These are phyloP conservation scores for Harmothoe impar DNA, from an alignment of 2,888 invertebrate species.

Conservation along the genomic window DNA sequence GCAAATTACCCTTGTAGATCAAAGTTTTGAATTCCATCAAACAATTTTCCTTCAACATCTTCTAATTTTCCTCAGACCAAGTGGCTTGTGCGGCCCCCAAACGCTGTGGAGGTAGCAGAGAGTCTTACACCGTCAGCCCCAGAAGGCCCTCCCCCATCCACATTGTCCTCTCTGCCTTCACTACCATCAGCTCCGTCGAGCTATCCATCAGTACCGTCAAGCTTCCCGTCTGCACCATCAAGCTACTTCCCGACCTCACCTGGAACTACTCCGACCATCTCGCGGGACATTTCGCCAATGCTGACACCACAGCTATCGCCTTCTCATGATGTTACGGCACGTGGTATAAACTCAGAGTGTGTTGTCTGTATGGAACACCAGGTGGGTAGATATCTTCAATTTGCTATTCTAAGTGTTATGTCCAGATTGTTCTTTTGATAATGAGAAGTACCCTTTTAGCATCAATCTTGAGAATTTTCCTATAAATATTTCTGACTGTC, in stretches of 20 bases:
- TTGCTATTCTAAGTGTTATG: not conserved
- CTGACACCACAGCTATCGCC: constrained; percentile 18
- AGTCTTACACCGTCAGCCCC: constrained; percentile 54
- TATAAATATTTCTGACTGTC: no score
- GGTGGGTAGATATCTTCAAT: constrained; percentile 84
- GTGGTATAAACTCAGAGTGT: constrained; percentile 87
- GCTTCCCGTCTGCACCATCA: not conserved
- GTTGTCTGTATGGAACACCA: constrained; percentile 91
- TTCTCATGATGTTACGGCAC: constrained; percentile 75
- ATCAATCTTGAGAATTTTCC: no score
- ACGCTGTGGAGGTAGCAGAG: not conserved
- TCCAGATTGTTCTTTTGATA: not conserved
- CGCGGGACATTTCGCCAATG: constrained; percentile 58
- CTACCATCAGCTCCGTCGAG: not conserved
- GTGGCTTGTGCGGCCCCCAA: constrained; percentile 65
- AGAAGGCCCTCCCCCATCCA: constrained; percentile 2
- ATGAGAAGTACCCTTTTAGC: no score
- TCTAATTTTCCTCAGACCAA: constrained; percentile 19
- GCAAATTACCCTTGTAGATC: no score
- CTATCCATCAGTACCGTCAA: not conserved
- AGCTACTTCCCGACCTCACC: constrained; percentile 4
- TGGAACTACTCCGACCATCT: constrained; percentile 63
- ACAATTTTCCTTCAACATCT: not conserved
- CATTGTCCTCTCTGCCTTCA: not conserved
- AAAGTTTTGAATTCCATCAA: no score